phyloP scores from a whole-genome alignment of 2,113 vertebrate species.

The Salvelinus alpinus region DNA sequence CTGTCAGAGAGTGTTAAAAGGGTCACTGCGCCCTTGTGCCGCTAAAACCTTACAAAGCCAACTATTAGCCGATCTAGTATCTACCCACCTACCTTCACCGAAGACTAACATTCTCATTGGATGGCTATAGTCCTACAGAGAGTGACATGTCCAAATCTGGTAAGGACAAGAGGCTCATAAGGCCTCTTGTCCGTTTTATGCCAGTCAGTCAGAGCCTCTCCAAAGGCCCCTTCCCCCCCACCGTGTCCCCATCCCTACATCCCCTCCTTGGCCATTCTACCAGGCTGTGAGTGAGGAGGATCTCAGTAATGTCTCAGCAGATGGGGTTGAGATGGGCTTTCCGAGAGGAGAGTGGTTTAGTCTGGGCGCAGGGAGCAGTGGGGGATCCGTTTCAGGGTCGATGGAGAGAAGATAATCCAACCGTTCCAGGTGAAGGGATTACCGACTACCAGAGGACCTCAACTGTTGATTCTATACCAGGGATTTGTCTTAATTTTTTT shows the following conservation, averaged over 20 bases:
- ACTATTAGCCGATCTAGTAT: background rate
- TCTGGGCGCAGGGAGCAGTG: conserved; percentile 40
- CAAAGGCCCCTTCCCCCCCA: background rate
- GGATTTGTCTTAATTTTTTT: conserved; percentile 35
- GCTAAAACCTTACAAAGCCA: conserved; percentile 14
- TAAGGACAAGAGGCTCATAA: background rate
- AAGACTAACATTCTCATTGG: background rate
- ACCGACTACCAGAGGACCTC: conserved; percentile 67
- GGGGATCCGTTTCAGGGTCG: conserved; percentile 69
- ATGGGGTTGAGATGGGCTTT: conserved; percentile 67
- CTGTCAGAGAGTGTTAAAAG: conserved; percentile 60
- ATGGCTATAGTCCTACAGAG: background rate
- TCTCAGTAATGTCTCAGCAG: conserved; percentile 37
- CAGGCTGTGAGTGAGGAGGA: conserved; percentile 30
- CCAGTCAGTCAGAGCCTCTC: background rate
- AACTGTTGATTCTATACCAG: conserved; percentile 62
- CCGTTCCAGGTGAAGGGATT: conserved; percentile 64
- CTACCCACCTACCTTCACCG: background rate
- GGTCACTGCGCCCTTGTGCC: conserved; percentile 35
- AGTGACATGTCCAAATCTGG: background rate
- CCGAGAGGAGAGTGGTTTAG: conserved; percentile 62
- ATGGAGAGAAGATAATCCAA: conserved; percentile 63
- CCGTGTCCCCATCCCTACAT: too few species aligned
- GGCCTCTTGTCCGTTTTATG: background rate
- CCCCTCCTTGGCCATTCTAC: conserved; percentile 14